Percentiles rank a stretch among this genome's conserved stretches.
phyloP scores from a whole-genome alignment of 1,140 invertebrate species.

The Drosophila jambulina region DNA sequence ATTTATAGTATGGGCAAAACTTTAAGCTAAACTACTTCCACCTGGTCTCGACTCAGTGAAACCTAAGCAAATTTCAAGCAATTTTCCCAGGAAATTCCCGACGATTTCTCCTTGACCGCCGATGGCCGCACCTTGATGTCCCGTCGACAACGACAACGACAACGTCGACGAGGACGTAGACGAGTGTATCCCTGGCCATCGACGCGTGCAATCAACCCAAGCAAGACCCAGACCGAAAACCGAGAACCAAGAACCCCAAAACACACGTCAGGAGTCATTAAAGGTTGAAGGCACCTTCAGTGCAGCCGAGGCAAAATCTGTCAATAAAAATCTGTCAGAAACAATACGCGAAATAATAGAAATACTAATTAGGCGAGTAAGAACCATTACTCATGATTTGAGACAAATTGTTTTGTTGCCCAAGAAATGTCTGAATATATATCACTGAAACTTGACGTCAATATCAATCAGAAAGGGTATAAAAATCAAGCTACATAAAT shows the following conservation, averaged over 20 bases:
- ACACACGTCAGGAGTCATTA: constrained; percentile 21
- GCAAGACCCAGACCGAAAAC: constrained; percentile 11
- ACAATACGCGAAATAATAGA: constrained; percentile 18
- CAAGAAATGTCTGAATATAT: constrained; percentile 29
- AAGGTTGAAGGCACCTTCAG: constrained; percentile 32
- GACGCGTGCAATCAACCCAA: constrained; percentile 69
- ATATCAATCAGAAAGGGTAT: constrained; percentile 37
- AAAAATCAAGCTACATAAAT: constrained; percentile 31
- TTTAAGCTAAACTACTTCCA: constrained; percentile 19
- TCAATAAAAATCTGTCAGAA: constrained; percentile 60
- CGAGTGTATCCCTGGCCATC: constrained; percentile 42
- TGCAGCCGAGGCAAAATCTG: constrained; percentile 32
- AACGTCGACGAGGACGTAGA: not conserved
- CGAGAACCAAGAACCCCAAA: constrained; percentile 12
- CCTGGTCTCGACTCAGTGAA: constrained; percentile 20
- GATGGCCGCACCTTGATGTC: constrained; percentile 29
- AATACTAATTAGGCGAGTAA: constrained; percentile 25
- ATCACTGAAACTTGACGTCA: constrained; percentile 42
- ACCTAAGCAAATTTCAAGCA: constrained; percentile 24
- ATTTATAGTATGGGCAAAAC: not conserved
- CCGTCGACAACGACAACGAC: constrained; percentile 19
- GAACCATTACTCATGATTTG: constrained; percentile 57
- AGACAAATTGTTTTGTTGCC: constrained; percentile 44
- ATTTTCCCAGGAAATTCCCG: constrained; percentile 26
- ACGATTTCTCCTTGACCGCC: constrained; percentile 44